These are phyloP conservation scores for Nomia melanderi DNA, from an alignment of 1,140 invertebrate genomes.

Conservation along the genomic window DNA sequence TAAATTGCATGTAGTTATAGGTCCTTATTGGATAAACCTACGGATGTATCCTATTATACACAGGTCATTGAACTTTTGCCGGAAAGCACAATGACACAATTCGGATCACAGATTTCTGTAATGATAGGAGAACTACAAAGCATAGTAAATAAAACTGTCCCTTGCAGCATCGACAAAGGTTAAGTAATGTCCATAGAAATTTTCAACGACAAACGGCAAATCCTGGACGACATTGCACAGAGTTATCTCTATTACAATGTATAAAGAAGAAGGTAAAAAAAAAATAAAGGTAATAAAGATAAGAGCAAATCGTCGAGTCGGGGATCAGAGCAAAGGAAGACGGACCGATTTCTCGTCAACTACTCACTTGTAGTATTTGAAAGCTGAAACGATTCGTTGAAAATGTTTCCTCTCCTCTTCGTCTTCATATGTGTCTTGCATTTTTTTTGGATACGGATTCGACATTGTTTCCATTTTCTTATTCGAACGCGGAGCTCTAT, in stretches of 20 bases:
- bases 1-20: not conserved
- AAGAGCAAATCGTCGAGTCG: not conserved
- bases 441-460: slow-evolving; percentile 66
- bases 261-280: not conserved
- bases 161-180: slow-evolving; percentile 18
- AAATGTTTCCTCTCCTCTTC: slow-evolving; percentile 90
- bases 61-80: not conserved
- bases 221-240: not conserved
- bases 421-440: slow-evolving; percentile 80
- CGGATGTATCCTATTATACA: not conserved
- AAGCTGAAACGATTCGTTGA: slow-evolving; percentile 88
- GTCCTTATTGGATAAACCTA: not conserved
- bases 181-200: slow-evolving; percentile 17
- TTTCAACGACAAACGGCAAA: not conserved
- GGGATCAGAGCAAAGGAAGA: slow-evolving; percentile 5
- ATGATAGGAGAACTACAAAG: not conserved
- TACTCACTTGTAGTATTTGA: slow-evolving; percentile 90
- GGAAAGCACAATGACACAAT: not conserved
- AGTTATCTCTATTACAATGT: not conserved
- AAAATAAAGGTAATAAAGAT: slow-evolving; percentile 20
- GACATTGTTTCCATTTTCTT: slow-evolving; percentile 60
- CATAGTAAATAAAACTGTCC: not conserved
- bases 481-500: slow-evolving; percentile 25
- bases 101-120: not conserved
- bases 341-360: not conserved